Percentiles rank a stretch among this genome's conserved stretches.
Conservation (phyloP, 2,888 invertebrate genomes). For the Sinhomidia bicolor region DNA sequence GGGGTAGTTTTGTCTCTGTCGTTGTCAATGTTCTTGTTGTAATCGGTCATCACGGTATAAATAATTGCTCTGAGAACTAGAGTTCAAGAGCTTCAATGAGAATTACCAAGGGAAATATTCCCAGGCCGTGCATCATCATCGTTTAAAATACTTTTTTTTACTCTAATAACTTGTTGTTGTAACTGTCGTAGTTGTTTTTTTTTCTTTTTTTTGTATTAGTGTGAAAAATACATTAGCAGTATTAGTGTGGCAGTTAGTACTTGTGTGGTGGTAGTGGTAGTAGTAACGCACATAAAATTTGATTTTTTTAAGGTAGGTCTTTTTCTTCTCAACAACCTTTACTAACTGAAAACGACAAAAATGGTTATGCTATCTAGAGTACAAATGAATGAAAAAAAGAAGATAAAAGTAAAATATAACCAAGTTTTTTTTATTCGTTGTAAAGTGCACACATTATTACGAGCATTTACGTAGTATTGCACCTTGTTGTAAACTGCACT, state of each 20-base stretch:
- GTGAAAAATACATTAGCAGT: too few relatives aligned
- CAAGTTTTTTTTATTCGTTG: background rate
- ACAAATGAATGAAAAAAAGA: background rate
- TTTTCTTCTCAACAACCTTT: too few relatives aligned
- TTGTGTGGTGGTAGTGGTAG: too few relatives aligned
- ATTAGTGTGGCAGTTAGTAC: too few relatives aligned
- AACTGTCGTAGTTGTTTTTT: background rate
- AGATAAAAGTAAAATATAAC: background rate
- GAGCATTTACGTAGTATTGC: too few relatives aligned
- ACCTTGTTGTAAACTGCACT: background rate
- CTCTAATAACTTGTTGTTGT: background rate
- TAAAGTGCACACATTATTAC: too few relatives aligned
- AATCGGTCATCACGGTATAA: conserved; percentile 43
- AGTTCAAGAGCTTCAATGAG: conserved; percentile 71
- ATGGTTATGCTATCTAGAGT: too few relatives aligned
- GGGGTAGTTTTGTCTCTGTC: conserved; percentile 6
- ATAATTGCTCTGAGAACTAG: conserved; percentile 69
- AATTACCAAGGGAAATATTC: conserved; percentile 54
- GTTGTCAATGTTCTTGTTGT: conserved; percentile 28
- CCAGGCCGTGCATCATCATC: conserved; percentile 17
- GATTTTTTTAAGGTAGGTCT: too few relatives aligned
- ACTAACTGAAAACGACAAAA: too few relatives aligned
- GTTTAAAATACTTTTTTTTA: too few relatives aligned
- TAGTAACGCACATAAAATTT: too few relatives aligned
- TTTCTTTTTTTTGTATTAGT: background rate